phyloP scores from a whole-genome alignment of 2,797 vertebrate genomes.

The Mormyrops boulengeri region DNA sequence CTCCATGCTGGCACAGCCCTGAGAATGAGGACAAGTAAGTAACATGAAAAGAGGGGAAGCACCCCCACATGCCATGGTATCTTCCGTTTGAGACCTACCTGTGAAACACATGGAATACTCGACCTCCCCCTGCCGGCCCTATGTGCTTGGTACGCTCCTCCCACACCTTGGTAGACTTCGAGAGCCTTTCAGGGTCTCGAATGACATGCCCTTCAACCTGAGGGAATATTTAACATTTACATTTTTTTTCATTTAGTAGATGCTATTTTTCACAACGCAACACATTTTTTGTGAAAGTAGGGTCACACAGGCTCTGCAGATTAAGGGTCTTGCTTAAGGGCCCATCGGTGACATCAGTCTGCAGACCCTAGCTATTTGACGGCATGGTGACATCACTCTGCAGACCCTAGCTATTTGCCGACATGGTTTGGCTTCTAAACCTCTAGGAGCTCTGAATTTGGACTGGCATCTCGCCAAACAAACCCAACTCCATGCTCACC shows the following conservation, averaged over 20 bases:
- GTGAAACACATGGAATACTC: slow-evolving; percentile 54
- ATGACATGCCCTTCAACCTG: slow-evolving; percentile 65
- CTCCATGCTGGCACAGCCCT: slow-evolving; percentile 78
- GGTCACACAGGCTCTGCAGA: background rate
- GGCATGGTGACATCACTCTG: background rate
- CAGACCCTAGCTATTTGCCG: background rate
- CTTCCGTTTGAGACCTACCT: slow-evolving; percentile 51
- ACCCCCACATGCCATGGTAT: background rate
- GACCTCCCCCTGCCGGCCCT: slow-evolving; percentile 52
- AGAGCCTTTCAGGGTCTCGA: slow-evolving; percentile 62
- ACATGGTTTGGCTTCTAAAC: background rate
- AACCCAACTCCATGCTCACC: background rate
- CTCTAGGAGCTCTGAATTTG: background rate
- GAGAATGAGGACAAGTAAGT: slow-evolving; percentile 37
- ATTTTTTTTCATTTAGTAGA: background rate
- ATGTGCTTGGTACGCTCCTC: slow-evolving; percentile 59
- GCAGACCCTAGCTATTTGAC: background rate
- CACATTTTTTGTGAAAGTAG: background rate
- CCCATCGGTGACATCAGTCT: background rate
- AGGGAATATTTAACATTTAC: background rate
- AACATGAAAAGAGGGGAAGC: slow-evolving; percentile 18
- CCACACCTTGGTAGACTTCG: slow-evolving; percentile 68
- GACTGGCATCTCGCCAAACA: background rate
- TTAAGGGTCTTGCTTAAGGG: background rate
- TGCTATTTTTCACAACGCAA: background rate